Percentiles rank a stretch among this genome's conserved stretches.
These are phyloP conservation scores for Spongilla lacustris DNA, from an alignment of 37 sponge, comb jelly and placozoan genomes.

Conservation along the genomic window DNA sequence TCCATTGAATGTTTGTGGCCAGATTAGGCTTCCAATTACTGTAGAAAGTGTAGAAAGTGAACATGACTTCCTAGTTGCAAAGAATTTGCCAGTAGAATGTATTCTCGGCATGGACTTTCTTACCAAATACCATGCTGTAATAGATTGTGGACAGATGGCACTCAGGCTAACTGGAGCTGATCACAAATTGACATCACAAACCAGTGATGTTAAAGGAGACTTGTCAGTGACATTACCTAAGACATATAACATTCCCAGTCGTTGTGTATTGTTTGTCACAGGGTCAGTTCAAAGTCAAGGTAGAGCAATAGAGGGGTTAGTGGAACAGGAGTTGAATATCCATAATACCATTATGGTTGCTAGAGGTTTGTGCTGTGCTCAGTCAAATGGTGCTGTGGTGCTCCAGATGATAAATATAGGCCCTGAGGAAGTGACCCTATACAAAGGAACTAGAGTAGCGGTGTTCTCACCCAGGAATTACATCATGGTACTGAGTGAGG, in stretches of 20 bases:
- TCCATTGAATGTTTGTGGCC: slow-evolving; percentile 16
- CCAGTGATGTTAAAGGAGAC: not conserved
- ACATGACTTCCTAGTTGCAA: slow-evolving; percentile 18
- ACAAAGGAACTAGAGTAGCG: not conserved
- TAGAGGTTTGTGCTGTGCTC: not conserved
- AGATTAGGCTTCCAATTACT: not conserved
- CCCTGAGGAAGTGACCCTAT: not conserved
- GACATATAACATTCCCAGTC: slow-evolving; percentile 8
- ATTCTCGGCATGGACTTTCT: slow-evolving; percentile 32
- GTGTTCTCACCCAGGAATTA: not conserved
- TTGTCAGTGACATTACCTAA: not conserved
- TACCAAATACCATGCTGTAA: slow-evolving; percentile 12
- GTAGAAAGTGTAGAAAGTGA: slow-evolving; percentile 12
- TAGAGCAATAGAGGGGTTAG: slow-evolving; percentile 6
- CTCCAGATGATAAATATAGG: slow-evolving; percentile 2
- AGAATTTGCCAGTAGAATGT: slow-evolving; percentile 23
- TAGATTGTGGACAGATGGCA: slow-evolving; percentile 12
- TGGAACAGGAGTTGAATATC: slow-evolving; percentile 3
- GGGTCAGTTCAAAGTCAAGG: not conserved
- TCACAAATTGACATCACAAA: not conserved
- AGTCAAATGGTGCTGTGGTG: not conserved
- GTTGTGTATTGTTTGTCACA: not conserved
- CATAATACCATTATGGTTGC: slow-evolving; percentile 2
- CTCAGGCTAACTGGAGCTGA: not conserved
- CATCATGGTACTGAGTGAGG: not conserved